A percentile compares a stretch with the other conserved stretches of the same genome.
phyloP scores from a whole-genome alignment of 2,888 invertebrate genomes.

The Zygothrica quintamaculata region DNA sequence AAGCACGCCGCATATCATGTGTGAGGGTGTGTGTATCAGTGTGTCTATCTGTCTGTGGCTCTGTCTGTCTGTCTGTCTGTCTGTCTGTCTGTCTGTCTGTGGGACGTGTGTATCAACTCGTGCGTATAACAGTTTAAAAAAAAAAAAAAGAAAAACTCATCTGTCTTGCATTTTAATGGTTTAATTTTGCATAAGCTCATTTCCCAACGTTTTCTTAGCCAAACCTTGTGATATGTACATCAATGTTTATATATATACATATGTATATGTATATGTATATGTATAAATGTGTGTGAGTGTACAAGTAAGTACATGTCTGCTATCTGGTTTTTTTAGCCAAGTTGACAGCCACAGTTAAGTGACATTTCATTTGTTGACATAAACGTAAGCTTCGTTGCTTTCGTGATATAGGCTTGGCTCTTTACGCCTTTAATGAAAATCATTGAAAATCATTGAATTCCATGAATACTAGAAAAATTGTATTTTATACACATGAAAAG shows the following conservation, averaged over 20 bases:
- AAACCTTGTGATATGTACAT: background rate
- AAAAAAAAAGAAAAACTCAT: slow-evolving; percentile 59
- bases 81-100: slow-evolving; percentile 9
- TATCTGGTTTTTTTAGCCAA: slow-evolving; percentile 35
- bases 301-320: slow-evolving; percentile 1
- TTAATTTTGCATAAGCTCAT: slow-evolving; percentile 74
- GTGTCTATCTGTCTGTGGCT: slow-evolving; percentile 9
- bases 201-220: slow-evolving; percentile 27
- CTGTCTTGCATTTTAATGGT: slow-evolving; percentile 75
- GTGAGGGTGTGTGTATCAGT: slow-evolving; percentile 13
- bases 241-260: background rate
- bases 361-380: slow-evolving; percentile 68
- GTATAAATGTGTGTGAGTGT: slow-evolving; percentile 9
- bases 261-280: slow-evolving; percentile 9
- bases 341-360: slow-evolving; percentile 53
- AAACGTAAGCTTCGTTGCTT: slow-evolving; percentile 60
- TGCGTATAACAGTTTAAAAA: slow-evolving; percentile 64
- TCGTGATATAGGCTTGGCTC: slow-evolving; percentile 52
- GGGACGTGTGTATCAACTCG: slow-evolving; percentile 51
- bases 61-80: slow-evolving; percentile 9
- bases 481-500: background rate
- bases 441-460: slow-evolving; percentile 6
- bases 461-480: too few species aligned
- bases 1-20: slow-evolving; percentile 38
- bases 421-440: slow-evolving; percentile 20